A percentile compares a stretch with the other conserved stretches of the same genome.
Evolutionary conservation across 1,140 invertebrate species (phyloP).

Genomic region (Drosophila asahinai): DNA sequence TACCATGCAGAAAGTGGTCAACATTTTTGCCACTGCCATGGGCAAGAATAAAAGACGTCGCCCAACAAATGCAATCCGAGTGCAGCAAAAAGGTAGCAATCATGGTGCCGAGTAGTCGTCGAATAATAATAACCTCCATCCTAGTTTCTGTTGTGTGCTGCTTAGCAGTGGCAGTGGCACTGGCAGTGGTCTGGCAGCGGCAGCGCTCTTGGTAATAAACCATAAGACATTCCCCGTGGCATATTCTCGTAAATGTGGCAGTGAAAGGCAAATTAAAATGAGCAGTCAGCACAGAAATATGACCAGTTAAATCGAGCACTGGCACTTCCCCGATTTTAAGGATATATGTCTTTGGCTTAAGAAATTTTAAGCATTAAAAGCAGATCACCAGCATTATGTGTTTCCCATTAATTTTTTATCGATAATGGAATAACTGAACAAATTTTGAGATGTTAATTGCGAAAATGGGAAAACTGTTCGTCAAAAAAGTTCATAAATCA

Average conservation of each 20-base stretch:
- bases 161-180: constrained; percentile 17
- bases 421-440: background rate
- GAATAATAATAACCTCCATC: constrained; percentile 73
- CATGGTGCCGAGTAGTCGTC: constrained; percentile 65
- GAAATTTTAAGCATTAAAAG: background rate
- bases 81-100: constrained; percentile 68
- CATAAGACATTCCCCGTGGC: constrained; percentile 63
- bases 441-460: background rate
- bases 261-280: constrained; percentile 59
- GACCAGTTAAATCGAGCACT: constrained; percentile 19
- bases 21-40: constrained; percentile 80
- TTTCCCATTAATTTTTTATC: background rate
- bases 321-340: background rate
- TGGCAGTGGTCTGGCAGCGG: background rate
- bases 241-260: constrained; percentile 57
- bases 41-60: constrained; percentile 76
- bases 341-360: background rate
- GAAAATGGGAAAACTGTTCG: too few species aligned
- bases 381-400: background rate
- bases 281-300: constrained; percentile 43
- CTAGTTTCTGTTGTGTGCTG: constrained; percentile 45
- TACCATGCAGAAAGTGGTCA: constrained; percentile 81
- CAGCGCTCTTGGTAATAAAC: constrained; percentile 62
- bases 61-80: constrained; percentile 44
- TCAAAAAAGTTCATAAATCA: too few species aligned